Conservation (phyloP, 2,797 vertebrate genomes). For the Sarcoramphus papa region DNA sequence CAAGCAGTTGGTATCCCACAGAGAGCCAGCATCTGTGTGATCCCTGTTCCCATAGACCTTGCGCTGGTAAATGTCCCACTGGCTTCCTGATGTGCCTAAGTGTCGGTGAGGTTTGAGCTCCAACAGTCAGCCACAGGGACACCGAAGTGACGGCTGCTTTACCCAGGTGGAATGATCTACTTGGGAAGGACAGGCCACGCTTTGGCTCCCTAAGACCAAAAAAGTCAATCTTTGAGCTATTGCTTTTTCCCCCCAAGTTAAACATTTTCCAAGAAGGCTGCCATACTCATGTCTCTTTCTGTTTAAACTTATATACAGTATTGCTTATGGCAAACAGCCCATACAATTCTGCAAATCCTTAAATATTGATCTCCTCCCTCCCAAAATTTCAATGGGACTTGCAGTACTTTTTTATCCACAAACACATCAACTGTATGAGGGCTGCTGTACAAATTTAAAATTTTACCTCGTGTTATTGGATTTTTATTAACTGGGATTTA, state of each 20-base stretch:
- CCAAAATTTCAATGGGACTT: background rate
- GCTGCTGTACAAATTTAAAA: background rate
- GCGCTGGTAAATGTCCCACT: background rate
- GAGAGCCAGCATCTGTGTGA: background rate
- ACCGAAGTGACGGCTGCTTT: background rate
- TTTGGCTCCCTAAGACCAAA: background rate
- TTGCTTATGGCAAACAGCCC: background rate
- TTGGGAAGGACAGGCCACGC: background rate
- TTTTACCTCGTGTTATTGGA: background rate
- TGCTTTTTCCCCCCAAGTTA: fast-evolving
- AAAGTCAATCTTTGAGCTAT: background rate
- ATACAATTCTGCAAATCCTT: background rate
- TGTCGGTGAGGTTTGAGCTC: background rate
- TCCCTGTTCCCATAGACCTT: background rate
- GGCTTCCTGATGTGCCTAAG: background rate
- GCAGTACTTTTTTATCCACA: background rate
- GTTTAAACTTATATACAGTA: background rate
- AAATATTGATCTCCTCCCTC: background rate
- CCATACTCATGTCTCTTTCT: background rate
- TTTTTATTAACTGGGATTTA: background rate
- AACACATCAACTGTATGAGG: background rate
- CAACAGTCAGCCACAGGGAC: background rate
- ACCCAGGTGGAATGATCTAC: background rate
- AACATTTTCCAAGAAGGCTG: background rate
- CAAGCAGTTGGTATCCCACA: background rate